Conservation (phyloP, 1,140 invertebrate genomes). For the Meloidogyne exigua region DNA sequence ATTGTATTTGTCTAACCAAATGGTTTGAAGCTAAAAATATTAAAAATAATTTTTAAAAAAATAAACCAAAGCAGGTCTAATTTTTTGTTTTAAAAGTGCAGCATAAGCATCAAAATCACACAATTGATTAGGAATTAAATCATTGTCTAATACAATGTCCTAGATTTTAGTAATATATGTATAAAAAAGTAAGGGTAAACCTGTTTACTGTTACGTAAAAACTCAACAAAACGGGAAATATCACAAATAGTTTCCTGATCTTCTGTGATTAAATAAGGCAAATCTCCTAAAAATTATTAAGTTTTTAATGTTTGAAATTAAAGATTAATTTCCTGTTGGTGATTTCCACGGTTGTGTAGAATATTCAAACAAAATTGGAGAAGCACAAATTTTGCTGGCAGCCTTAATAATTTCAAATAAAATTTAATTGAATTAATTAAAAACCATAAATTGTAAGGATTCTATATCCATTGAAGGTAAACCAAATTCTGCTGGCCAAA, state of each 20-base stretch:
- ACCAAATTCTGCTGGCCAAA: slow-evolving; percentile 59
- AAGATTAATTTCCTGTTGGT: slow-evolving; percentile 14
- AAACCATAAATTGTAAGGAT: slow-evolving; percentile 56
- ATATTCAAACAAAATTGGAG: slow-evolving; percentile 34
- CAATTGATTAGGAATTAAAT: slow-evolving; percentile 28
- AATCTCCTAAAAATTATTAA: slow-evolving; percentile 30
- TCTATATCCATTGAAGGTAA: slow-evolving; percentile 50
- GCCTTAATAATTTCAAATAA: slow-evolving; percentile 29
- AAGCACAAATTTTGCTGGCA: slow-evolving; percentile 40
- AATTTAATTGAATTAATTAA: slow-evolving; percentile 7
- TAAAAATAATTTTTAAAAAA: slow-evolving; percentile 22
- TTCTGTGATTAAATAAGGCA: slow-evolving; percentile 38
- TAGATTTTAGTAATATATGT: slow-evolving; percentile 8
- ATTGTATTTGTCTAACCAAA: slow-evolving; percentile 59
- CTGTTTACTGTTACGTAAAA: slow-evolving; percentile 43
- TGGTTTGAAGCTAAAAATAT: slow-evolving; percentile 45
- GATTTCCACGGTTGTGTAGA: slow-evolving; percentile 36
- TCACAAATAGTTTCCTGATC: slow-evolving; percentile 25
- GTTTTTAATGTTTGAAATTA: neutral
- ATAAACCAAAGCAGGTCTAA: slow-evolving; percentile 34
- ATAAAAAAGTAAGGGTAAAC: slow-evolving; percentile 11
- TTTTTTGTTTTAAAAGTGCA: slow-evolving; percentile 32
- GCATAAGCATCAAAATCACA: slow-evolving; percentile 41
- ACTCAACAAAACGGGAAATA: slow-evolving; percentile 42
- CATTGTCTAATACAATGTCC: slow-evolving; percentile 38